These are phyloP conservation scores for Dromaius novaehollandiae DNA, from an alignment of 2,113 vertebrate genomes.

Conservation along the genomic window DNA sequence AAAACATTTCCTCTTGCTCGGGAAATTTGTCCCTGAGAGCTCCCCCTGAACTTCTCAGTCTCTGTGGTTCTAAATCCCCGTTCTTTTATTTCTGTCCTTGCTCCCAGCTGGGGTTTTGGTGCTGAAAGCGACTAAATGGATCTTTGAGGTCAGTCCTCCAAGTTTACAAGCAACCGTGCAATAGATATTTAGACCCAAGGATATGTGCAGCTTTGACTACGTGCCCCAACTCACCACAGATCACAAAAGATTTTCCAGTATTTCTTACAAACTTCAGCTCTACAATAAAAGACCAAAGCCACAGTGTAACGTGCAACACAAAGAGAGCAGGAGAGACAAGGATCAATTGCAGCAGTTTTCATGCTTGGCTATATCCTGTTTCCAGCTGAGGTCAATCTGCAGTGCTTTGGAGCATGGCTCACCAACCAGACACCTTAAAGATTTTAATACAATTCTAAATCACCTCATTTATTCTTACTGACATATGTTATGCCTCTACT, in stretches of 20 bases:
- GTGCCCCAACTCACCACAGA: background rate
- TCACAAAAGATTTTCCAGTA: background rate
- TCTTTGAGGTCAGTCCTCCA: background rate
- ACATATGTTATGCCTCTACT: constrained; percentile 16
- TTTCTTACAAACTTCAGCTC: background rate
- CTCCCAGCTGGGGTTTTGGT: background rate
- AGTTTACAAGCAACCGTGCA: background rate
- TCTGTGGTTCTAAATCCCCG: background rate
- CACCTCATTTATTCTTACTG: constrained; percentile 48
- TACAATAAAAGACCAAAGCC: background rate
- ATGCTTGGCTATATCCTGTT: background rate
- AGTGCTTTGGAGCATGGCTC: background rate
- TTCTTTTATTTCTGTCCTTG: background rate
- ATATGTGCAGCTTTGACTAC: background rate
- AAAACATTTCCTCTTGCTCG: background rate
- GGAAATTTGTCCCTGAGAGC: background rate
- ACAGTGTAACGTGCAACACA: background rate
- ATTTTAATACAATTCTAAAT: constrained; percentile 45
- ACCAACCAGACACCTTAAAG: background rate
- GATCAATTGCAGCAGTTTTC: background rate
- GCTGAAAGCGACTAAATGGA: background rate
- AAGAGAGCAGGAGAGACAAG: background rate
- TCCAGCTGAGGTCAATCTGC: constrained; percentile 32
- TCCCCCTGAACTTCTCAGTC: background rate
- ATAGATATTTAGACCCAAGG: background rate